Evolutionary conservation across 37 sponge, comb jelly and placozoan genomes (phyloP).

Genomic region (Mnemiopsis leidyi): DNA sequence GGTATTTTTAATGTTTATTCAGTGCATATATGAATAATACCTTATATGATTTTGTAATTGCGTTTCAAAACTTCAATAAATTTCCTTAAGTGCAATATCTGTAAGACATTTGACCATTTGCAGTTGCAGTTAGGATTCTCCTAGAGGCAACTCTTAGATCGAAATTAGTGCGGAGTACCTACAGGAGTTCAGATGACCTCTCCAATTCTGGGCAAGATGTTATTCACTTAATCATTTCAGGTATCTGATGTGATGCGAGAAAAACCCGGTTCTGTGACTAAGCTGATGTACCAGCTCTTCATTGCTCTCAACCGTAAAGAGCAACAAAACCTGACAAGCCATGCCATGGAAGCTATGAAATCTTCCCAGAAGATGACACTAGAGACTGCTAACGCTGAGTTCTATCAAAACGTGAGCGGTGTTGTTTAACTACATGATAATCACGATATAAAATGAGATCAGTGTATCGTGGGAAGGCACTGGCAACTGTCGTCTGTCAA

Average conservation of each 20-base stretch:
- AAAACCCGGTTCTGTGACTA: constrained; percentile 77
- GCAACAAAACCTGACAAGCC: constrained; percentile 75
- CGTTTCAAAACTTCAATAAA: too few species aligned
- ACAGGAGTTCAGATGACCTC: not conserved
- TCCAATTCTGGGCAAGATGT: not conserved
- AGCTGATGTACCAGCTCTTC: constrained; percentile 83
- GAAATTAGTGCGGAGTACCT: too few species aligned
- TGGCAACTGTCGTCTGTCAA: too few species aligned
- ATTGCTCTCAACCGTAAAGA: constrained; percentile 81
- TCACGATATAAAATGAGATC: too few species aligned
- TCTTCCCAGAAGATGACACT: constrained; percentile 72
- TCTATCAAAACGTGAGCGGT: constrained; percentile 70
- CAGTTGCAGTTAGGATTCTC: too few species aligned
- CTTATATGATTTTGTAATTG: too few species aligned
- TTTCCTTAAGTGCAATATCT: too few species aligned
- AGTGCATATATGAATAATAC: too few species aligned
- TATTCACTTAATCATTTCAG: constrained; percentile 65
- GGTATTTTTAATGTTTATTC: too few species aligned
- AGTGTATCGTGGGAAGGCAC: too few species aligned
- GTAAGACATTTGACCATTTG: not conserved
- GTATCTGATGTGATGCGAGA: constrained; percentile 81
- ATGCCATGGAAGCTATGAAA: constrained; percentile 76
- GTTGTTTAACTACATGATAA: not conserved
- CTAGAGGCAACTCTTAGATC: too few species aligned
- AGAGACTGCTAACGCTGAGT: constrained; percentile 71